These are phyloP conservation scores for Holacanthus passer DNA, from an alignment of 2,113 vertebrate species.

Conservation along the genomic window DNA sequence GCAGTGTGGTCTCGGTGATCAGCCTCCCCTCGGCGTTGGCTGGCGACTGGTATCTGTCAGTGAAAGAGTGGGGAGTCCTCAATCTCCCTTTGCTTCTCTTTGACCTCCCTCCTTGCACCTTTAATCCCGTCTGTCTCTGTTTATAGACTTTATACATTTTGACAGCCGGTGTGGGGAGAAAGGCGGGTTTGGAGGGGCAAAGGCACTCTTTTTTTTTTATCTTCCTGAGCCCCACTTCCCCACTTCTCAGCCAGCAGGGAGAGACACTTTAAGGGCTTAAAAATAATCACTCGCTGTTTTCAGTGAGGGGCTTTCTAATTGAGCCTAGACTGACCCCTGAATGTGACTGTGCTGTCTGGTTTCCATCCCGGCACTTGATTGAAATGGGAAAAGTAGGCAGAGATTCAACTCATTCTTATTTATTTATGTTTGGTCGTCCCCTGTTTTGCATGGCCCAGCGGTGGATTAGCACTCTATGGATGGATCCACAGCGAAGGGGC, in stretches of 20 bases:
- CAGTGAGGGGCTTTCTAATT: constrained; percentile 75
- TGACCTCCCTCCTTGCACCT: constrained; percentile 76
- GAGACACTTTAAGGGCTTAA: constrained; percentile 72
- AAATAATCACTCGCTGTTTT: constrained; percentile 77
- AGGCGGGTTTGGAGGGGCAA: constrained; percentile 26
- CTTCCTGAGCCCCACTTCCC: constrained; percentile 56
- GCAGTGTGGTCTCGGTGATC: constrained; percentile 51
- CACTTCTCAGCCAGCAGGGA: constrained; percentile 62
- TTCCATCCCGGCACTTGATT: constrained; percentile 77
- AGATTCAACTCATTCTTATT: constrained; percentile 74
- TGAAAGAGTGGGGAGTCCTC: constrained; percentile 57
- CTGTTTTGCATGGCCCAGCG: constrained; percentile 61
- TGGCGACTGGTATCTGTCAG: constrained; percentile 69
- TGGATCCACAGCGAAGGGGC: constrained; percentile 56
- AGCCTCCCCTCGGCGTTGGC: constrained; percentile 21
- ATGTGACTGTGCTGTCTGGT: constrained; percentile 75
- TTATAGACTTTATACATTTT: constrained; percentile 77
- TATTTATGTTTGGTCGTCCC: constrained; percentile 76
- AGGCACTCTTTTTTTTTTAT: constrained; percentile 24
- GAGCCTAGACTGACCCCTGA: constrained; percentile 76
- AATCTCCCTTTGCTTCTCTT: constrained; percentile 47
- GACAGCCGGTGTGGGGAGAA: constrained; percentile 58
- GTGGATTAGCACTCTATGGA: constrained; percentile 77
- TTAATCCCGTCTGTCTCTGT: constrained; percentile 80
- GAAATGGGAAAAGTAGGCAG: constrained; percentile 73